phyloP scores from a whole-genome alignment of 2,113 vertebrate genomes.

The Lampris megalopsis region DNA sequence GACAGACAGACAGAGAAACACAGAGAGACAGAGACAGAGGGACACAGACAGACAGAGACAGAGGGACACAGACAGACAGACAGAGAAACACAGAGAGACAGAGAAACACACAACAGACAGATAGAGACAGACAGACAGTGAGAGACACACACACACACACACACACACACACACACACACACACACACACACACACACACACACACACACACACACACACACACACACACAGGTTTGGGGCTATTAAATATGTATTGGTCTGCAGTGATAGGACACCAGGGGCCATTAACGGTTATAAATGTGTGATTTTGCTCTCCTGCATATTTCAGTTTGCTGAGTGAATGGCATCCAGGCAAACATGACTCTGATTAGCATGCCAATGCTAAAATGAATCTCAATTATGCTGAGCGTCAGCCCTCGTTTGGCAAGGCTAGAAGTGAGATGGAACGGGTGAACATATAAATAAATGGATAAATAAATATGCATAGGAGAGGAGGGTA shows the following conservation, averaged over 20 bases:
- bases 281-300: conserved; percentile 76
- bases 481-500: conserved; percentile 4
- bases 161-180: conserved; percentile 7
- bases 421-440: conserved; percentile 49
- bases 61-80: no score
- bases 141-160: neutral
- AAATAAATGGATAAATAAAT: conserved; percentile 44
- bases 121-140: no score
- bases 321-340: conserved; percentile 56
- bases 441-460: conserved; percentile 51
- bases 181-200: conserved; percentile 22
- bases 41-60: no score
- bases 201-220: conserved; percentile 17
- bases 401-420: conserved; percentile 65
- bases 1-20: no score
- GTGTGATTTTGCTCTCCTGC: conserved; percentile 63
- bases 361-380: conserved; percentile 72
- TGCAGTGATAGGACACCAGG: conserved; percentile 67
- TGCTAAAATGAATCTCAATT: conserved; percentile 79
- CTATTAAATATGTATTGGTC: conserved; percentile 77
- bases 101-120: no score
- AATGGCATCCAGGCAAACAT: conserved; percentile 50
- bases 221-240: conserved; percentile 41
- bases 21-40: no score
- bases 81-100: no score